These are phyloP conservation scores for Coryphaenoides rupestris DNA, from an alignment of 2,113 vertebrate genomes.

Conservation along the genomic window DNA sequence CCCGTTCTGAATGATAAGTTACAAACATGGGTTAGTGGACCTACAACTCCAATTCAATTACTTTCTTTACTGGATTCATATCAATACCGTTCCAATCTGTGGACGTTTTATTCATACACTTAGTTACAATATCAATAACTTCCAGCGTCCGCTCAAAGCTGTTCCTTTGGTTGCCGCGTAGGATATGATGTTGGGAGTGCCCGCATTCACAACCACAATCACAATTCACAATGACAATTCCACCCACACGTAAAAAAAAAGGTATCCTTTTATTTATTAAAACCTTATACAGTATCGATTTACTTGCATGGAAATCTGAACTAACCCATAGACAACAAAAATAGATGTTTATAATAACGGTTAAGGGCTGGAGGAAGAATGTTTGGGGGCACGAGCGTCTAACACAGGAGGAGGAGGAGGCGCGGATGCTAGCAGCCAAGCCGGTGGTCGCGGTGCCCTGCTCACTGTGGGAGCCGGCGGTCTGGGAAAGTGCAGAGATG, in stretches of 20 bases:
- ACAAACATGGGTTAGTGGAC: no score
- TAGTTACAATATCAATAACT: no score
- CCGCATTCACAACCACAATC: not conserved
- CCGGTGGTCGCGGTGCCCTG: slow-evolving; percentile 17
- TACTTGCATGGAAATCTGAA: slow-evolving; percentile 44
- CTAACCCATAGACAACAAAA: slow-evolving; percentile 31
- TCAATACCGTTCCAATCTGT: no score
- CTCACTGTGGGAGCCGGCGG: slow-evolving; percentile 26
- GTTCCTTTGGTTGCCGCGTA: no score
- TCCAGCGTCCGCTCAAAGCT: no score
- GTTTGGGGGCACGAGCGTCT: slow-evolving; percentile 1
- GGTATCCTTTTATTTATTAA: slow-evolving; percentile 56
- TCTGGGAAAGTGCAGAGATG: slow-evolving; percentile 30
- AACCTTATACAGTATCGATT: slow-evolving; percentile 44
- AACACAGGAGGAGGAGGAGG: slow-evolving; percentile 18
- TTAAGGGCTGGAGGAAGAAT: not conserved
- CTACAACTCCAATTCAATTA: no score
- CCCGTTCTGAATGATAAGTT: no score
- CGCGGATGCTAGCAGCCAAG: slow-evolving; percentile 10
- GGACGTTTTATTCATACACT: no score
- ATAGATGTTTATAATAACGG: slow-evolving; percentile 34
- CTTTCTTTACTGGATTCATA: no score
- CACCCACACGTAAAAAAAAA: slow-evolving; percentile 15
- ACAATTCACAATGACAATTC: no score
- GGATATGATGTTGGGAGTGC: not conserved